These are phyloP conservation scores for Zele albiditarsus DNA, from an alignment of 2,888 invertebrate genomes.

Conservation along the genomic window DNA sequence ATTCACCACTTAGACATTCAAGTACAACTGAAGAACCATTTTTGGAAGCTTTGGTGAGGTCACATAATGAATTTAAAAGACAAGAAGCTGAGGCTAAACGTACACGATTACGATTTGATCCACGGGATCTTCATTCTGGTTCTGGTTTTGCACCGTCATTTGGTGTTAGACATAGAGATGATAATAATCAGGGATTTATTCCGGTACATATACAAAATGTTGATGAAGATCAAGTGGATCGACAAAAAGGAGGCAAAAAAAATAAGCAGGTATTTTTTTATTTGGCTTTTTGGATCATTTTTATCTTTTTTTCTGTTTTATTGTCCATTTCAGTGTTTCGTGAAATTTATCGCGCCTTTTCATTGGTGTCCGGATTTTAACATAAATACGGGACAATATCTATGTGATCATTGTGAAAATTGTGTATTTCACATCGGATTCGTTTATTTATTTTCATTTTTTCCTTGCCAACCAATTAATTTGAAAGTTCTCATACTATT, in stretches of 20 bases:
- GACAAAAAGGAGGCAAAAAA: slow-evolving; percentile 55
- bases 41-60: slow-evolving; percentile 51
- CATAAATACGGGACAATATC: too few relatives aligned
- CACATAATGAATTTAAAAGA: slow-evolving; percentile 51
- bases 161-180: slow-evolving; percentile 17
- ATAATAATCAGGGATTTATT: not conserved
- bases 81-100: slow-evolving; percentile 30
- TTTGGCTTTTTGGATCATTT: not conserved
- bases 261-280: slow-evolving; percentile 61
- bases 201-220: not conserved
- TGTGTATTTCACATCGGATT: too few relatives aligned
- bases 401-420: too few relatives aligned
- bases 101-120: not conserved
- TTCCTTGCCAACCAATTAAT: too few relatives aligned
- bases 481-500: too few relatives aligned
- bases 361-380: too few relatives aligned
- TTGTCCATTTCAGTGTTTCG: not conserved
- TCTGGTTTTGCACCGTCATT: slow-evolving; percentile 41
- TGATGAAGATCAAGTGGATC: slow-evolving; percentile 34
- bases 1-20: not conserved
- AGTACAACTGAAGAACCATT: slow-evolving; percentile 50
- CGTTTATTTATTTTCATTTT: too few relatives aligned
- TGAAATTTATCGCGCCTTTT: too few relatives aligned
- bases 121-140: slow-evolving; percentile 36
- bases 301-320: not conserved